Evolutionary conservation across 35 echinoderm and acorn worm species (phyloP), one percentile per base, ranked within the genome.

Genomic region (Apostichopus parvimensis): DNA sequence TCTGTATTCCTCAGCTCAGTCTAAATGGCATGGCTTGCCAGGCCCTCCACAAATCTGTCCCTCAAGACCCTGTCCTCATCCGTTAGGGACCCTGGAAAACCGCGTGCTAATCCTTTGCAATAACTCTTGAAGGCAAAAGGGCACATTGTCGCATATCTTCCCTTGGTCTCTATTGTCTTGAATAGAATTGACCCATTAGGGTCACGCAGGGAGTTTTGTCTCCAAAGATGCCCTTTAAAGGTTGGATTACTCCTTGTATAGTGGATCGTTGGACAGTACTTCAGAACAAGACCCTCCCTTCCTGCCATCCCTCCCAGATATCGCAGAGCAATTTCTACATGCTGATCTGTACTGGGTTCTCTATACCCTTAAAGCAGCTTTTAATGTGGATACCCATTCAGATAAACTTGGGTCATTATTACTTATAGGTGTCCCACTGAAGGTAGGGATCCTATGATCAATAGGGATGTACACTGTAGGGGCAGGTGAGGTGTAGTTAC

Each of bases 261-360:
- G 64, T 17, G 11, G 26, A 8, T 12, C 66, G 6, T 8, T 53
- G 12, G 8, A 5, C 28, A 25, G 18, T 23, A 7, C 26, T 15
- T 65, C n/a, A 75, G 6, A 4, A 76, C 64, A 5, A 90, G 17
- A 11, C 77, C 71, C 71, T 90, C 65, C 52, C 71, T 90, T 22
- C 21, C 52, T 15, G 87, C 87, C 34, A 73, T 45, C 6, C 87
- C 87, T 34, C 87, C 87, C 62, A 90, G 11, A 57, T 90, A 90
- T 9, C 87, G 18, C 57, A 73, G 8, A 22, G 65, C 22, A 11
- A 89, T 17, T 21, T 52, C 65, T 73, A 26, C 59, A 9, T 89
- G n/a, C 57, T 89, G 87, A 21, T 89, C 87, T 9, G n/a, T 60
- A 21, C n/a, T 64, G 64, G 13, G 87, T 89, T 18, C 87, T 4